Evolutionary conservation across 2,888 invertebrate species (phyloP).

Genomic region (Pemphredon lugubris): DNA sequence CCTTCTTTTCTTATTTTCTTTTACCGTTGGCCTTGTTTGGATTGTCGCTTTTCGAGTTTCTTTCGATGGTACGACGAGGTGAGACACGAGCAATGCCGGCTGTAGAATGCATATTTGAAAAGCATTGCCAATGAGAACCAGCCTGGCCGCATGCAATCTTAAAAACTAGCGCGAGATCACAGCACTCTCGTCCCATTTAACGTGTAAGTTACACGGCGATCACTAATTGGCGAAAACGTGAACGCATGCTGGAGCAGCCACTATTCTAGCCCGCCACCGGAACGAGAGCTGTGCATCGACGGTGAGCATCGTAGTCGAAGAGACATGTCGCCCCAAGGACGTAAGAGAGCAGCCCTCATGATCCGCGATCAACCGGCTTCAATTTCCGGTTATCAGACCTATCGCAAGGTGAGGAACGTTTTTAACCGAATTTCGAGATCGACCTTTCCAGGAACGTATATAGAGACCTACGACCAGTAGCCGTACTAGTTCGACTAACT

Average conservation of each 20-base stretch:
- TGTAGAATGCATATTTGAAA: constrained; percentile 47
- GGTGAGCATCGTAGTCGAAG: constrained; percentile 89
- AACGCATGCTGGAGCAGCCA: constrained; percentile 75
- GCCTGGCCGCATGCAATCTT: constrained; percentile 62
- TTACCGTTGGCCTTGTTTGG: too few relatives aligned
- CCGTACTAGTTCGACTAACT: too few relatives aligned
- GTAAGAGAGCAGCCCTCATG: constrained; percentile 87
- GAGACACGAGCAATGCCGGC: constrained; percentile 34
- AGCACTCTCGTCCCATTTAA: constrained; percentile 70
- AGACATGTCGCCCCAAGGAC: constrained; percentile 91
- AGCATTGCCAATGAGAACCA: constrained; percentile 58
- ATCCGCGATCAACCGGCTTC: constrained; percentile 82
- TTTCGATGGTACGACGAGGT: constrained; percentile 11
- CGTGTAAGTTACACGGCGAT: constrained; percentile 65
- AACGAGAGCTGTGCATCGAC: constrained; percentile 82
- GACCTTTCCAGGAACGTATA: too few relatives aligned
- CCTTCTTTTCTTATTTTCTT: constrained; percentile 37
- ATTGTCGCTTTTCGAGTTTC: constrained; percentile 33
- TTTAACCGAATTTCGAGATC: too few relatives aligned
- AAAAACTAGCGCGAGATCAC: constrained; percentile 66
- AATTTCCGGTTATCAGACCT: constrained; percentile 77
- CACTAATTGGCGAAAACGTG: constrained; percentile 69
- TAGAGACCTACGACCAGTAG: too few relatives aligned
- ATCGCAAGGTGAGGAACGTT: constrained; percentile 80
- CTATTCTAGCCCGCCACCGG: constrained; percentile 81